phyloP scores from a whole-genome alignment of 2,113 vertebrate species.

The Zosterops japonicus region DNA sequence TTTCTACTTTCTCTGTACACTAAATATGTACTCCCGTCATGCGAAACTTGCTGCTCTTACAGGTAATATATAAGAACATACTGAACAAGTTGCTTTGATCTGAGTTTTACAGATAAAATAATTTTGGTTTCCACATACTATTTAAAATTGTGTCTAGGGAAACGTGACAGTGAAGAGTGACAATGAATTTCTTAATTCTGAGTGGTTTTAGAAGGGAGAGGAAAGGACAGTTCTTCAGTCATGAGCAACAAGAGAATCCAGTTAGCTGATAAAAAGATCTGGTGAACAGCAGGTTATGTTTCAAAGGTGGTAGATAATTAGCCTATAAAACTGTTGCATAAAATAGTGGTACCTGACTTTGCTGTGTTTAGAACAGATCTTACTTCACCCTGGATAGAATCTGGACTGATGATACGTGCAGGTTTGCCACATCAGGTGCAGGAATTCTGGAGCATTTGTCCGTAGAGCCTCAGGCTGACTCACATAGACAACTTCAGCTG shows the following conservation, averaged over 20 bases:
- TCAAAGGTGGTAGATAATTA: neutral
- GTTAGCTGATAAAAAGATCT: neutral
- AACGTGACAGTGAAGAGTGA: neutral
- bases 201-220: neutral
- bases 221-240: neutral
- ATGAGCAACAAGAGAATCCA: neutral
- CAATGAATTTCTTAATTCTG: neutral
- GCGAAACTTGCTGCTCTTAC: neutral
- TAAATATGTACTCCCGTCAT: neutral
- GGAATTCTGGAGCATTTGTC: neutral
- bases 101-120: neutral
- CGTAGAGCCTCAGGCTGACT: neutral
- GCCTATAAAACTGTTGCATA: neutral
- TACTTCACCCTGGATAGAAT: neutral
- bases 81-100: neutral
- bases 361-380: neutral
- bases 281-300: neutral
- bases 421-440: fast-evolving
- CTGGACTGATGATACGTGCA: neutral
- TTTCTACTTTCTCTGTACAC: neutral
- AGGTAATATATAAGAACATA: neutral
- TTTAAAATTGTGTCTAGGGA: neutral
- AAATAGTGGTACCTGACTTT: neutral
- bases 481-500: fast-evolving
- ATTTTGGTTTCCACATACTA: neutral